phyloP scores from a whole-genome alignment of 2,113 vertebrate species.

The Saccopteryx leptura region DNA sequence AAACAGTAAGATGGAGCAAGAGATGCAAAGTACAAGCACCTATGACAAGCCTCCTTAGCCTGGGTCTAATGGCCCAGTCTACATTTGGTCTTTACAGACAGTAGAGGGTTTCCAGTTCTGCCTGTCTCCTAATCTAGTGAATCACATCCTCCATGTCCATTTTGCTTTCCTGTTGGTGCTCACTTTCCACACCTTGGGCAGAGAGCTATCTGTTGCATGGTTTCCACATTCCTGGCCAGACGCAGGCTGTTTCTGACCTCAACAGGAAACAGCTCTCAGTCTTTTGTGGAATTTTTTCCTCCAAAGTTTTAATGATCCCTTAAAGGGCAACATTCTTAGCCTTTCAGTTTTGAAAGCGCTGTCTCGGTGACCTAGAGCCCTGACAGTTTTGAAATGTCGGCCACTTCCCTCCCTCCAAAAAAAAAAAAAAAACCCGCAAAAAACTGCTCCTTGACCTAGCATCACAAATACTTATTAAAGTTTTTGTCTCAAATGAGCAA shows the following conservation, averaged over 20 bases:
- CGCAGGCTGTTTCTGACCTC: not conserved
- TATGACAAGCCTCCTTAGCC: not conserved
- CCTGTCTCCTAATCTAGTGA: not conserved
- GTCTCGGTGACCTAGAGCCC: not conserved
- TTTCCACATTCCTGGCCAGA: not conserved
- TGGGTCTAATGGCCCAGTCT: not conserved
- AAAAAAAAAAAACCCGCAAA: not conserved
- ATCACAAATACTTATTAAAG: not conserved
- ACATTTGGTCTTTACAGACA: not conserved
- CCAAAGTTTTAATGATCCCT: not conserved
- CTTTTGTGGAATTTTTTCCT: not conserved
- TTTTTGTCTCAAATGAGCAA: not conserved
- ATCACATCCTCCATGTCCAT: not conserved
- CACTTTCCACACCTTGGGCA: not conserved
- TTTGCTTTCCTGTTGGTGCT: constrained; percentile 52
- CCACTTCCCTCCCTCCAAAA: not conserved
- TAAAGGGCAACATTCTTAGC: not conserved
- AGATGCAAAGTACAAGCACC: not conserved
- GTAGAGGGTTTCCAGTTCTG: not conserved
- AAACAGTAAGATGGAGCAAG: not conserved
- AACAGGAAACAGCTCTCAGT: not conserved
- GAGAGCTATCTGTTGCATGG: not conserved
- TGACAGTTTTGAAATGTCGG: not conserved
- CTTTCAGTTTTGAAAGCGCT: not conserved
- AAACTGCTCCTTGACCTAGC: not conserved